Evolutionary conservation across 2,797 vertebrate species (phyloP), one percentile per base, ranked within the genome.

Genomic region (Champsocephalus gunnari): DNA sequence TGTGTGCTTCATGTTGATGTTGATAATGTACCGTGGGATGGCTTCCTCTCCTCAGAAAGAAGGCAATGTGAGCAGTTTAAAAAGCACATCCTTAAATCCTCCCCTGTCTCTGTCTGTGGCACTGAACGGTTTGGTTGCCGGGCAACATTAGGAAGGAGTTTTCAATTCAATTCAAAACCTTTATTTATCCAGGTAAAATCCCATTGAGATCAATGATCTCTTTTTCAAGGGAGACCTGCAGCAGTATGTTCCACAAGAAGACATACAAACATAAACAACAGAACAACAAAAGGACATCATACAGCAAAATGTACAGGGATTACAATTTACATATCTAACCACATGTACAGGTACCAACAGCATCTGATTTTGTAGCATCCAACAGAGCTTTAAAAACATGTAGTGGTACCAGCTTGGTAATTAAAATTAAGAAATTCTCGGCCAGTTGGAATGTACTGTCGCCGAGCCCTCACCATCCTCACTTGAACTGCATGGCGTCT

Each of bases 111-210:
- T 72, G 66, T 77, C 55, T 58, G 45, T 62, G 71, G 64, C 72
- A 60, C 66, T 66, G 76, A 12, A 77, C 71, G 77, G 82, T 88
- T 83, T 65, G 59, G 87, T 92, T 91, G 85, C 87, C 85, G 77
- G 70, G 91, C 89, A 92, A 93, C 89, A 79, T 83, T 69, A 45
- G 50, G 78, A 76, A 84, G 82, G 75, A 78, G 72, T 90, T 90
- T 90, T 88, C 78, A 90, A 80, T 21, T 21, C 21, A 21, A 21
- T 21, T 21, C 21, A 21, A 21, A 21, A 21, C 21, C 21, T 21
- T 21, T 21, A 21, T 21, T 21, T 21, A 2, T 21, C 21, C 21
- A 21, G 21, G 21, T 21, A 21, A 21, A 21, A 21, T 21, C 21
- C 21, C 21, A 21, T 21, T 21, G 21, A 21, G 21, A 21, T 21